These are phyloP conservation scores for Abrostola tripartita DNA, from an alignment of 2,888 invertebrate genomes.

Conservation along the genomic window DNA sequence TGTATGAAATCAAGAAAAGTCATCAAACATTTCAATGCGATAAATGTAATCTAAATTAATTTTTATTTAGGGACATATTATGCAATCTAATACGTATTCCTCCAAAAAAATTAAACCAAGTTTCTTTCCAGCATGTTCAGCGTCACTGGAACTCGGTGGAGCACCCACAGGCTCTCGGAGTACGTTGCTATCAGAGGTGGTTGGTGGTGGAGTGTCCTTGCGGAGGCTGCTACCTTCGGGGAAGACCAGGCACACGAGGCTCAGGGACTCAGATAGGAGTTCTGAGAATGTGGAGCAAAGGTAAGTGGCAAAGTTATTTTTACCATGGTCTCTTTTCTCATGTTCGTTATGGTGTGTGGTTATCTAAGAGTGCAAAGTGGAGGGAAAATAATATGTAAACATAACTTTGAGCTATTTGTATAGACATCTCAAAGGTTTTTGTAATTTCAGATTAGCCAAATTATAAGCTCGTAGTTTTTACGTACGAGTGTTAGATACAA, in stretches of 20 bases:
- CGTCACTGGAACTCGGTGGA: slow-evolving; percentile 82
- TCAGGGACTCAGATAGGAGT: slow-evolving; percentile 87
- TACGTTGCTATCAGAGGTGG: slow-evolving; percentile 94
- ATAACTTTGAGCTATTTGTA: too few relatives aligned
- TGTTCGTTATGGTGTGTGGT: too few relatives aligned
- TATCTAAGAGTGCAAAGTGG: too few relatives aligned
- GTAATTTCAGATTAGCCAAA: too few relatives aligned
- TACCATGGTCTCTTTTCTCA: too few relatives aligned
- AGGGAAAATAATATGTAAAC: too few relatives aligned
- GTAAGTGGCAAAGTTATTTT: slow-evolving; percentile 49
- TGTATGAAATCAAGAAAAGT: too few relatives aligned
- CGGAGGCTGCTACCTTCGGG: slow-evolving; percentile 80
- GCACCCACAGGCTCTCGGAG: slow-evolving; percentile 92
- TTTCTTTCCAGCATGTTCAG: slow-evolving; percentile 76
- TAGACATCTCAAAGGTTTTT: too few relatives aligned
- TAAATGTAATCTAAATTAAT: too few relatives aligned
- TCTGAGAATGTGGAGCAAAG: slow-evolving; percentile 75
- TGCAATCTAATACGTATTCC: neutral
- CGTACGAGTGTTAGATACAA: too few relatives aligned
- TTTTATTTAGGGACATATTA: neutral
- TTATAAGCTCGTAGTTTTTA: too few relatives aligned
- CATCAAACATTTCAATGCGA: too few relatives aligned
- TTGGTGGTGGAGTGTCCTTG: slow-evolving; percentile 87
- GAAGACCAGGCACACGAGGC: slow-evolving; percentile 83
- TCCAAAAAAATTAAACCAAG: neutral